A percentile compares a stretch with the other conserved stretches of the same genome.
These are phyloP conservation scores for Microhierax caerulescens DNA, from an alignment of 2,797 vertebrate genomes.

Conservation along the genomic window DNA sequence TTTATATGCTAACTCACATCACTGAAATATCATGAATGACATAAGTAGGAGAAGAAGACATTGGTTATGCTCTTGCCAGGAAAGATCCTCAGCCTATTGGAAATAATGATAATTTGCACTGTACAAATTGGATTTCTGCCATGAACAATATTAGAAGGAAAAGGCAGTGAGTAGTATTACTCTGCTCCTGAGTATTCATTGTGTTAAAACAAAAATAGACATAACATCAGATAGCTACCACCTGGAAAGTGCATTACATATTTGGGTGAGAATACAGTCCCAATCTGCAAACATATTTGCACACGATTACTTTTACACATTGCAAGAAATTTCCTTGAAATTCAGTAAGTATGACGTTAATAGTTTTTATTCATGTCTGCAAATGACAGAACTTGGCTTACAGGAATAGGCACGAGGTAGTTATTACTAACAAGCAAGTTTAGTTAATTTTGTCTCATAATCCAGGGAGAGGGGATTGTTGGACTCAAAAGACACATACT, in stretches of 20 bases:
- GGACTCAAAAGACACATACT: neutral
- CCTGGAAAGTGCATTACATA: constrained; percentile 38
- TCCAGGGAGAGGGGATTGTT: neutral
- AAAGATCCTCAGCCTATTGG: constrained; percentile 33
- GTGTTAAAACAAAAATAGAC: constrained; percentile 41
- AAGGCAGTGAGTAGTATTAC: constrained; percentile 17
- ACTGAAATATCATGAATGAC: constrained; percentile 28
- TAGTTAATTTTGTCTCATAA: neutral
- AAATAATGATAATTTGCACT: constrained; percentile 63
- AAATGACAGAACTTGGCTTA: neutral
- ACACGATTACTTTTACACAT: constrained; percentile 29
- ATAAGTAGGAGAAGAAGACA: constrained; percentile 46
- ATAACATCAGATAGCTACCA: constrained; percentile 29
- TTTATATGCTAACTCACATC: constrained; percentile 53
- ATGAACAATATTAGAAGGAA: constrained; percentile 59
- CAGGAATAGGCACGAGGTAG: neutral
- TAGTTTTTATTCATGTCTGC: neutral
- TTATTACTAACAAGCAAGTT: neutral
- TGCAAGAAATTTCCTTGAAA: constrained; percentile 29
- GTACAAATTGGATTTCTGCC: constrained; percentile 56
- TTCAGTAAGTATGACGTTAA: neutral
- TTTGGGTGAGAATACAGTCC: constrained; percentile 12
- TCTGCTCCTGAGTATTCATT: constrained; percentile 27
- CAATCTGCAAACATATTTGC: constrained; percentile 25
- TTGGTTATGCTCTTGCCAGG: constrained; percentile 38